These are phyloP conservation scores for Pristionchus arcanus DNA, from an alignment of 2,888 invertebrate genomes.

Conservation along the genomic window DNA sequence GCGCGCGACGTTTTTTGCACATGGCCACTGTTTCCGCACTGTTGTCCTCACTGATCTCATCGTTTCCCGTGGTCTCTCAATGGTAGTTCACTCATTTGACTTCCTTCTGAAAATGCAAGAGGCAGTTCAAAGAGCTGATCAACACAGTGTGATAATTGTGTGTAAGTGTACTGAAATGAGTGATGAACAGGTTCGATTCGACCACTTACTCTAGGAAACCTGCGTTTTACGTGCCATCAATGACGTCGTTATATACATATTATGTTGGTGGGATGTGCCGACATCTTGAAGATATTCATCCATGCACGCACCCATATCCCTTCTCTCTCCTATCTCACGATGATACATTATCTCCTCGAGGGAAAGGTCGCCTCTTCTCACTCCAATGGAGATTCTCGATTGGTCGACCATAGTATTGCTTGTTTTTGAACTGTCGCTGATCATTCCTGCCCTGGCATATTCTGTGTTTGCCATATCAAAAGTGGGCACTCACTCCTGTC, in stretches of 20 bases:
- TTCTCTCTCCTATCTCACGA: constrained; percentile 6
- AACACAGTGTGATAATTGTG: not conserved
- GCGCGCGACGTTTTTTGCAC: not conserved
- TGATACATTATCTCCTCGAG: constrained; percentile 1
- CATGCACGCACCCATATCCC: not conserved
- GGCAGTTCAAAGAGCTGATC: not conserved
- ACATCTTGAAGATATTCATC: not conserved
- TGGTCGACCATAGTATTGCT: not conserved
- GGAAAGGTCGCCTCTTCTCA: not conserved
- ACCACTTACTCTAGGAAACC: no score
- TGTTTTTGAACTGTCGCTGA: not conserved
- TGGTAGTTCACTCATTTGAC: not conserved
- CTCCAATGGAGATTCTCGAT: not conserved
- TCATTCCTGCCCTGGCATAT: not conserved
- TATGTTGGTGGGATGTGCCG: not conserved
- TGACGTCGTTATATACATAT: not conserved
- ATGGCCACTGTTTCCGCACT: not conserved
- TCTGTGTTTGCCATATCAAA: not conserved
- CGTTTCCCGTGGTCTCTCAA: not conserved
- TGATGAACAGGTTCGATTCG: no score
- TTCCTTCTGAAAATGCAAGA: not conserved
- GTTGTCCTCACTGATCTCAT: not conserved
- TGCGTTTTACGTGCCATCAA: no score
- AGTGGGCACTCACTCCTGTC: not conserved
- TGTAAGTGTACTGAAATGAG: not conserved